Evolutionary conservation across 2,113 vertebrate genomes (phyloP), one percentile per base, ranked within the genome.

Genomic region (Oryzias javanicus): DNA sequence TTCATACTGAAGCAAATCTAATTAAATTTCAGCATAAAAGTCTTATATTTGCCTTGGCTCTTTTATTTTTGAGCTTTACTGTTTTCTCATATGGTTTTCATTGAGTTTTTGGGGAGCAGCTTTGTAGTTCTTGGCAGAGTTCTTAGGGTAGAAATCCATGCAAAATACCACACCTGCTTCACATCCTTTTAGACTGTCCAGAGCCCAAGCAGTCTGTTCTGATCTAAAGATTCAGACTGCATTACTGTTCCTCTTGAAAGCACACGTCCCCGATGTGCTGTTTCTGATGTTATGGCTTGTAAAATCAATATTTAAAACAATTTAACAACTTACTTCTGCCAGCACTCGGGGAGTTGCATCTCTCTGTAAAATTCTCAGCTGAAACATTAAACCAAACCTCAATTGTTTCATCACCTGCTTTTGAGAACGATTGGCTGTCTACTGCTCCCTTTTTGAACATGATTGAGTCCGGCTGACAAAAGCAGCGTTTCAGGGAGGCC

Each of bases 401-500:
- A 15, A 48, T 44, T 56, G 55, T 52, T 49, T 64, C 40, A 14
- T 67, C 60, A 18, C 22, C 44, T 80, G 69, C 58, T 66, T 72
- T 58, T 48, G 49, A 65, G 22, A 44, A 54, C 20, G 71, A 66
- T 12, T 12, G 25, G 49, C 58, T 74, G 62, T 72, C 80, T 76
- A 72, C 44, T 65, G 71, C 60, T 55, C 35, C 54, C 35, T 10
- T 20, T 18, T 70, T 62, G 66, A 74, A 46, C n/a, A 27, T 7
- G 42, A 65, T 59, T 42, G 47, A 58, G 58, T 70, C 49, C 20
- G 14, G 60, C 70, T 82, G 80, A 76, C 80, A 79, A 72, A 52
- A 59, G 64, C 64, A 5, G 60, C 68, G 76, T 57, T 72, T 69
- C 64, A 49, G 35, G 72, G 75, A 74, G 75, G 70, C 73, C 81